These are phyloP conservation scores for Pogonognathellus flavescens DNA, from an alignment of 1,140 invertebrate genomes.

Conservation along the genomic window DNA sequence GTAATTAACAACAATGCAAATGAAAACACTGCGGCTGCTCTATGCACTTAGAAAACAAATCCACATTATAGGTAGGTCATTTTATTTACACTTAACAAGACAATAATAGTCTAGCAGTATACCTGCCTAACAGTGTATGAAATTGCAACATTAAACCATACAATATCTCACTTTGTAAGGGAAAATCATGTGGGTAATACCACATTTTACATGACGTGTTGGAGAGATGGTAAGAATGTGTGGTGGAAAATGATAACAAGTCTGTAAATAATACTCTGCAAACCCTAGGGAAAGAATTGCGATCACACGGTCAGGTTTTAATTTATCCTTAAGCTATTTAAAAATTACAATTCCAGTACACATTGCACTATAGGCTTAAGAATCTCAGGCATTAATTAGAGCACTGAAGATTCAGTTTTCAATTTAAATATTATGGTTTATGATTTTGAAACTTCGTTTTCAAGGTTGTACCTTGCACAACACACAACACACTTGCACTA, in stretches of 20 bases:
- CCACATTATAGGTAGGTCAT: not conserved
- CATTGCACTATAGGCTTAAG: no score
- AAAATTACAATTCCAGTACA: no score
- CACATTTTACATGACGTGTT: not conserved
- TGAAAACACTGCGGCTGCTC: no score
- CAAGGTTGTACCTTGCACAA: no score
- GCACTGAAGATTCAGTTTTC: no score
- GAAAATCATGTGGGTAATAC: slow-evolving; percentile 5
- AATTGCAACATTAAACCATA: not conserved
- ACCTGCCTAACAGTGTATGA: not conserved
- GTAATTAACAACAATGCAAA: not conserved
- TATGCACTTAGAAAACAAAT: not conserved
- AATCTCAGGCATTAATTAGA: no score
- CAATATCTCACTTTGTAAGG: slow-evolving; percentile 12
- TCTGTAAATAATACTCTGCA: not conserved
- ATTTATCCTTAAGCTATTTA: no score
- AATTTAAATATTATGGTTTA: no score
- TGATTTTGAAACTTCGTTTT: no score
- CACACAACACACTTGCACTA: no score
- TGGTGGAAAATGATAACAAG: slow-evolving; percentile 21
- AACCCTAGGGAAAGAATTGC: slow-evolving; percentile 30
- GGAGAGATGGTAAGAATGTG: not conserved
- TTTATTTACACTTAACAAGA: not conserved
- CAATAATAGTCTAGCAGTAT: not conserved
- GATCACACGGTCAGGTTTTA: slow-evolving; percentile 5